Evolutionary conservation across 2,797 vertebrate genomes (phyloP).

Genomic region (Falco novaeseelandiae): DNA sequence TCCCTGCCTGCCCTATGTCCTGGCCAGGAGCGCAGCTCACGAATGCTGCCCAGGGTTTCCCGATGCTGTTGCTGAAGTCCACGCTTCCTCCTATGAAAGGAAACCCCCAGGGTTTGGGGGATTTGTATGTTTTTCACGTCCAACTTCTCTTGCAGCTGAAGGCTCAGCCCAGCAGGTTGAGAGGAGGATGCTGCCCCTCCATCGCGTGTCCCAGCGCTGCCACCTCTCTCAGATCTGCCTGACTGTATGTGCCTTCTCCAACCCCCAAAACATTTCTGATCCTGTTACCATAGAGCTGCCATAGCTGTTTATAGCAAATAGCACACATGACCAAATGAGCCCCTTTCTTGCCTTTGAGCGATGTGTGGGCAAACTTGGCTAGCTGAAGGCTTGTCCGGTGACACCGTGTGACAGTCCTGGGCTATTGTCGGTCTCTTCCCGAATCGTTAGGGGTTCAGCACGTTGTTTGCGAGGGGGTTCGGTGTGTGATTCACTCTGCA

Average conservation of each 20-base stretch:
- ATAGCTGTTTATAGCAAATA: not conserved
- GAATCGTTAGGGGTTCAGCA: rapidly evolving
- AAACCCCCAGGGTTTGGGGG: not conserved
- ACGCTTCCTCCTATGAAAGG: not conserved
- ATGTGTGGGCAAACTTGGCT: not conserved
- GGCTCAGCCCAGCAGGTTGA: not conserved
- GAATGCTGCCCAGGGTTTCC: rapidly evolving
- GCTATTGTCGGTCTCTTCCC: not conserved
- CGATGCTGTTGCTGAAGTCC: not conserved
- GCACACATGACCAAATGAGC: not conserved
- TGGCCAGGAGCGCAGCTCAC: rapidly evolving
- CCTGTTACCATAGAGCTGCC: not conserved
- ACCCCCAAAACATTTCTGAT: not conserved
- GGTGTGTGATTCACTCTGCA: not conserved
- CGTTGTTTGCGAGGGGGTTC: not conserved
- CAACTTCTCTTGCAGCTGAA: rapidly evolving
- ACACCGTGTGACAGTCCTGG: not conserved
- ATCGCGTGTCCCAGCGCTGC: rapidly evolving
- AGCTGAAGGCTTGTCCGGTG: not conserved
- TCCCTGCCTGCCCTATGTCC: rapidly evolving
- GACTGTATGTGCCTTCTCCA: not conserved
- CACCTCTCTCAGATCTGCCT: not conserved
- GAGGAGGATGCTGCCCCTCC: not conserved
- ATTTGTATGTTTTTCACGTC: not conserved
- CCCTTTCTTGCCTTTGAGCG: not conserved